phyloP scores from a whole-genome alignment of 2,113 vertebrate genomes.

The Thryonomys swinderianus region DNA sequence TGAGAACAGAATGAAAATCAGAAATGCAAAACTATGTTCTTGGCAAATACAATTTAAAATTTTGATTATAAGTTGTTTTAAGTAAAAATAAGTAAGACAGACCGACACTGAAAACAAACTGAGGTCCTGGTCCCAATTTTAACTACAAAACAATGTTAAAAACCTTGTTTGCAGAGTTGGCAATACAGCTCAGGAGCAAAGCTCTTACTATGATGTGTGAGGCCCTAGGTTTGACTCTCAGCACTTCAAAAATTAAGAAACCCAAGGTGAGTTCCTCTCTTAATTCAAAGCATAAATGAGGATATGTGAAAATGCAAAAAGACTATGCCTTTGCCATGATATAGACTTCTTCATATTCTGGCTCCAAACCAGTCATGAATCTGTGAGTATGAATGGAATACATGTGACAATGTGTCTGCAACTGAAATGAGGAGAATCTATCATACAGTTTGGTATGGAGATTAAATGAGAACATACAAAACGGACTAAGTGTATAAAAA shows the following conservation, averaged over 20 bases:
- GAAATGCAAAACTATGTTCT: neutral
- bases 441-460: neutral
- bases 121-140: neutral
- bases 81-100: neutral
- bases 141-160: constrained; percentile 31
- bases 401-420: constrained; percentile 13
- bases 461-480: constrained; percentile 6
- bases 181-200: neutral
- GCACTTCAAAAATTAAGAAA: neutral
- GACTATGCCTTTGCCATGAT: neutral
- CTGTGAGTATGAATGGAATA: neutral
- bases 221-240: neutral
- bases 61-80: constrained; percentile 7
- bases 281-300: constrained; percentile 30
- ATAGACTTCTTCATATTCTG: constrained; percentile 17
- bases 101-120: neutral
- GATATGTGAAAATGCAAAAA: neutral
- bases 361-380: constrained; percentile 7
- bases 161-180: neutral
- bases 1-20: neutral
- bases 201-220: neutral
- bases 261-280: neutral
- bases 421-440: neutral
- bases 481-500: neutral
- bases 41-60: constrained; percentile 24